Base-by-base conservation (phyloP, 2,113 vertebrate species). In the Leucopsar rothschildi region DNA sequence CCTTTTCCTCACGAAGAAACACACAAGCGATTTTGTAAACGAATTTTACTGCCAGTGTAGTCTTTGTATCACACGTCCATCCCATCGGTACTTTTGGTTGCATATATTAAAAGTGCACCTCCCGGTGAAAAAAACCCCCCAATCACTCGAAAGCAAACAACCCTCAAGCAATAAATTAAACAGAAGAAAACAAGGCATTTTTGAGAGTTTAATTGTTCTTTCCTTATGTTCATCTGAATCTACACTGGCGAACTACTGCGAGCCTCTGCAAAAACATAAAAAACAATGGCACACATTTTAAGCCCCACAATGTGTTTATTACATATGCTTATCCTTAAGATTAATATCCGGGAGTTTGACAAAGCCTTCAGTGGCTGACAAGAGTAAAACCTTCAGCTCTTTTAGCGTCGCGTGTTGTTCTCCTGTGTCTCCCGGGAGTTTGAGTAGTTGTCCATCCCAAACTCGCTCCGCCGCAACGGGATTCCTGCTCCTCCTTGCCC, bases 391-490 rank as follows among this genome's bases (percentile, higher is more conserved):
- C 13, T 56, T 44, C 29, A 50, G 18, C 39, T 31, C 42, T 52
- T 77, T 53, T 17, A 22, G 50, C 5, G 0, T 1, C 6, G 35
- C 0, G 0, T 6, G 42, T 20, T 12, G 33, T 7, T 73, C 10
- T 85, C 37, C 45, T 25, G 33, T 29, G 53, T 56, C 53, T 56
- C 55, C 55, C 19, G 12, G 20, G 47, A 64, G 27, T n/a, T 1
- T 37, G 17, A 33, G 27, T 8, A 17, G 5, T 8, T 44, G 29
- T 8, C 71, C 79, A 14, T 15, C 25, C 28, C 21, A 20, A 12
- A 6, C 11, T 22, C 5, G 0, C 42, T 77, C 49, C 2, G 0
- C 49, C 3, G 0, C 17, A 4, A 8, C 17, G 3, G 55, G 52
- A 31, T 22, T 52, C 63, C 53, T 12, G 64, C 35, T 33, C 19